Base-by-base conservation (phyloP, 2,888 invertebrate species). In the Pyrgus malvae region DNA sequence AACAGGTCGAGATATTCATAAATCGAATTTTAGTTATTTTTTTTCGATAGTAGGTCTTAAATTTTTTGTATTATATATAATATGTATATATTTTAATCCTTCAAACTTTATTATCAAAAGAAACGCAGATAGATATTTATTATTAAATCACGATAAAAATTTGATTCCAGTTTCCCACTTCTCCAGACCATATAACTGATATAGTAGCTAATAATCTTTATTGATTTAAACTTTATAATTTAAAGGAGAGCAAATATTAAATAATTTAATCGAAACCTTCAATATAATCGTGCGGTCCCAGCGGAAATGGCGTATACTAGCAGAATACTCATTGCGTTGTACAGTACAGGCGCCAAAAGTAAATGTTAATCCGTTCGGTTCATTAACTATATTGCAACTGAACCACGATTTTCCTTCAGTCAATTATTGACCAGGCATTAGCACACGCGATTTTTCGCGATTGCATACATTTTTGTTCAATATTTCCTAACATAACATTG, bases 401-500 rank as follows among this genome's bases (percentile, higher is more conserved):
- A 81, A 74, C 80, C 76, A 76, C 74, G 80, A 78, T 83, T 86
- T 82, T 83, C 79, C 82, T 80, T 80, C 82, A 90, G 87, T 88
- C 76, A 78, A 75, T 76, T 75, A 80, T 69, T 68, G 72, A 69
- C 78, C 58, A 64, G 69, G 67, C 69, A 55, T 61, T 70, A 68
- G 76, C 62, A 65, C 70, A 74, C 78, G 81, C 83, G 80, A 75
- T 53, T 53, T 57, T 51, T 29, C 51, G 51, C 45, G 44, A 38
- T 53, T 45, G 45, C 53, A 53, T 29, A 21, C 53, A 37, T 16
- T 38, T 51, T 42, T 44, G 44, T 53, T 44, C 35, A 53, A 53
- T 37, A 45, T 53, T 45, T 37, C 44, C 7, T 44, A 29, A 29
- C 27, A 21, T 44, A 44, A n/a, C 37, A 37, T 8, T 44, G 35